Percentiles rank a stretch among this genome's conserved stretches.
These are phyloP conservation scores for Suncus etruscus DNA, from an alignment of 2,113 vertebrate species.

Conservation along the genomic window DNA sequence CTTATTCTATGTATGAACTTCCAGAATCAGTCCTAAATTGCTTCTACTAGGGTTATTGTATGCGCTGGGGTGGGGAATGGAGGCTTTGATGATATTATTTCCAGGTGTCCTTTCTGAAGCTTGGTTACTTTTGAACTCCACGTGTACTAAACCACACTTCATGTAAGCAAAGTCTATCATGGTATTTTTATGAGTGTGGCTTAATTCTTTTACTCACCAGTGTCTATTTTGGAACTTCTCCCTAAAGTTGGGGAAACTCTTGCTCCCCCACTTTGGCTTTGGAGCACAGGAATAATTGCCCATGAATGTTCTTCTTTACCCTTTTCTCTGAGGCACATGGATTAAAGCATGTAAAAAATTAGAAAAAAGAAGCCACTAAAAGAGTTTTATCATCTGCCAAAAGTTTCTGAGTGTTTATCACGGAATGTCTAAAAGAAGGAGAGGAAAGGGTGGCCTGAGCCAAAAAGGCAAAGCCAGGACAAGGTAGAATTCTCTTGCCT, in stretches of 20 bases:
- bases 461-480: no score
- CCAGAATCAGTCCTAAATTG: background rate
- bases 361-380: constrained; percentile 5
- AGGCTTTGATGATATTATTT: rapidly evolving
- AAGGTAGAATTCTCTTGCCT: background rate
- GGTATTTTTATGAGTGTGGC: background rate
- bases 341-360: constrained; percentile 31
- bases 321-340: background rate
- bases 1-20: background rate
- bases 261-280: background rate
- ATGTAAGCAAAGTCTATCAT: constrained; percentile 25
- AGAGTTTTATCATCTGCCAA: background rate
- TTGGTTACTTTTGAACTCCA: background rate
- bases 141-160: background rate
- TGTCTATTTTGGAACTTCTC: constrained; percentile 29
- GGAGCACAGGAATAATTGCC: background rate
- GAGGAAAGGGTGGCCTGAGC: no score
- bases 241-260: background rate
- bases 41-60: rapidly evolving
- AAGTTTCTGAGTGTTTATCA: constrained; percentile 3
- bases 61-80: rapidly evolving
- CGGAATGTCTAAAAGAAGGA: background rate
- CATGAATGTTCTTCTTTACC: background rate
- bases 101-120: background rate
- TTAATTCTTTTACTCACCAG: background rate